Percentiles rank a stretch among this genome's conserved stretches.
These are phyloP conservation scores for Ranitomeya imitator DNA, from an alignment of 2,113 vertebrate species.

Conservation along the genomic window DNA sequence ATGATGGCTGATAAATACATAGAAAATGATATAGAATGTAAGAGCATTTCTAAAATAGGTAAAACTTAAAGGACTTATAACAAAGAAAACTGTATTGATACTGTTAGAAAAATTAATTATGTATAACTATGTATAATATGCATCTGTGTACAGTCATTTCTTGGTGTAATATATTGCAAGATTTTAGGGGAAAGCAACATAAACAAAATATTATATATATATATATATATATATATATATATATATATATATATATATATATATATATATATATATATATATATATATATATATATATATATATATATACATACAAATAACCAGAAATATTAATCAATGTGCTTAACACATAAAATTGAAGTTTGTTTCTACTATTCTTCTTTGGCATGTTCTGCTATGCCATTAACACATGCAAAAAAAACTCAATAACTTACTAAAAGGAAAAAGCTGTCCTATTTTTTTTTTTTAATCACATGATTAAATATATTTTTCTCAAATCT, in stretches of 20 bases:
- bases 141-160: neutral
- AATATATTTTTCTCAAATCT: slow-evolving; percentile 78
- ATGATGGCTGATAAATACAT: no score
- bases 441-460: slow-evolving; percentile 72
- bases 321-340: neutral
- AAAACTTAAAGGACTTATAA: no score
- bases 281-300: no score
- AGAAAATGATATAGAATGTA: no score
- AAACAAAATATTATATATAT: neutral
- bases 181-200: neutral
- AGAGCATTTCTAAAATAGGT: no score
- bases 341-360: neutral
- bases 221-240: neutral
- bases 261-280: neutral
- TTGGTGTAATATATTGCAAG: neutral
- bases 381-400: neutral
- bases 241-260: no score
- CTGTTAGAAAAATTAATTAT: no score
- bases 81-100: no score
- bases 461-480: slow-evolving; percentile 72
- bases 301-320: neutral
- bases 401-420: slow-evolving; percentile 61
- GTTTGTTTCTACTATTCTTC: neutral
- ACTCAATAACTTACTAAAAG: slow-evolving; percentile 78
- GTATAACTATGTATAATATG: neutral